phyloP scores from a whole-genome alignment of 92 coral and sea anemone genomes.

The Galaxea fascicularis region DNA sequence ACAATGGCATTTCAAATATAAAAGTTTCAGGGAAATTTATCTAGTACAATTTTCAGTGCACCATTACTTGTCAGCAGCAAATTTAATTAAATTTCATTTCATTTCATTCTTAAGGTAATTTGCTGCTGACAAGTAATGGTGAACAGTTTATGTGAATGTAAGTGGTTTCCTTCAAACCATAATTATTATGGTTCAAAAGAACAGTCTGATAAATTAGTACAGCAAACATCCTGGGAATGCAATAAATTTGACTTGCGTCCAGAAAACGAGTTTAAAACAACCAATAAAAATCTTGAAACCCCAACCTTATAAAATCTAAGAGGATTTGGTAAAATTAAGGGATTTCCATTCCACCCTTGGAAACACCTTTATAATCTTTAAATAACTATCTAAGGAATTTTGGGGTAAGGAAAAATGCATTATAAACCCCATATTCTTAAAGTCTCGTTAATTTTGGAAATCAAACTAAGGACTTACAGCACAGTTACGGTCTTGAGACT shows the following conservation, averaged over 20 bases:
- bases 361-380: neutral
- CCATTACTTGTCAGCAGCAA: too few relatives aligned
- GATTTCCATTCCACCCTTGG: slow-evolving; percentile 10
- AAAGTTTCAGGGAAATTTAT: too few relatives aligned
- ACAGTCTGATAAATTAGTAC: neutral
- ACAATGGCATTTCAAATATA: too few relatives aligned
- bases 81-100: too few relatives aligned
- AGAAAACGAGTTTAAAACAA: neutral
- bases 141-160: too few relatives aligned
- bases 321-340: neutral
- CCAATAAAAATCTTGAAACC: neutral
- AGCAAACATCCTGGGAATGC: neutral
- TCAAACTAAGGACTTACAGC: slow-evolving; percentile 32
- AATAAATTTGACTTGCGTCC: neutral
- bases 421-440: neutral
- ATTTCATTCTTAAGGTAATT: too few relatives aligned
- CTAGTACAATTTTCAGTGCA: too few relatives aligned
- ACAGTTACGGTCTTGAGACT: slow-evolving; percentile 24
- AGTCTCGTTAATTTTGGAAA: neutral
- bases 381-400: slow-evolving; percentile 7
- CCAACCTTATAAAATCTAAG: neutral
- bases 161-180: too few relatives aligned
- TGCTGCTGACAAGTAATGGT: too few relatives aligned
- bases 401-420: neutral
- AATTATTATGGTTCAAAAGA: neutral